A percentile compares a stretch with the other conserved stretches of the same genome.
Evolutionary conservation across 2,113 vertebrate genomes (phyloP).

Genomic region (Neodon shergylaensis): DNA sequence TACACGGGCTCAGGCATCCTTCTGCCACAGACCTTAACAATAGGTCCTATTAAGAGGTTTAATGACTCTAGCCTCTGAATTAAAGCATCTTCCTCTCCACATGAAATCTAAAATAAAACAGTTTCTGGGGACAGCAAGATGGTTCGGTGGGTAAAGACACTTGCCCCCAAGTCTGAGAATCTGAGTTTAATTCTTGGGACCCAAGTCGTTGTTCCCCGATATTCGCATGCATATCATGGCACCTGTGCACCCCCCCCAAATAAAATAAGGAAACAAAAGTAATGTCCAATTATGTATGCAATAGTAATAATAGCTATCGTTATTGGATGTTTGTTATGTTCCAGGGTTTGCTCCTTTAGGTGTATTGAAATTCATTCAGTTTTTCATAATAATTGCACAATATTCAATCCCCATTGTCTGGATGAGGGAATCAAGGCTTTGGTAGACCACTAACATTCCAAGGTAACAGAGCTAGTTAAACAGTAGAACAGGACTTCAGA

Average conservation of each 20-base stretch:
- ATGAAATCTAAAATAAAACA: slow-evolving; percentile 30
- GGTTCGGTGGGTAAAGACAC: neutral
- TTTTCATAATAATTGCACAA: slow-evolving; percentile 10
- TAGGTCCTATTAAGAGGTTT: neutral
- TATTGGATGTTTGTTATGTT: neutral
- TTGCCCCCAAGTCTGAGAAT: neutral
- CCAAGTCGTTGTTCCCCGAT: too few relatives aligned
- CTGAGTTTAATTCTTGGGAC: neutral
- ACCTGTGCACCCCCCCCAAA: too few relatives aligned
- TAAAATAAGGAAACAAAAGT: neutral
- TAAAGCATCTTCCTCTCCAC: neutral
- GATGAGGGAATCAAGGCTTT: neutral
- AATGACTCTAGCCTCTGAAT: neutral
- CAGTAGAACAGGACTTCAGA: neutral
- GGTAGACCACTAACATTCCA: neutral
- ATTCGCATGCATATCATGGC: too few relatives aligned
- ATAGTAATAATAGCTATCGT: neutral
- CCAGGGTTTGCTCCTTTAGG: neutral
- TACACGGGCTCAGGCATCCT: neutral
- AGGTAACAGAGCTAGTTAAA: neutral
- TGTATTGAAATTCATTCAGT: slow-evolving; percentile 11
- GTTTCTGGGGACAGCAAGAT: neutral
- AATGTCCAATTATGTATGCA: neutral
- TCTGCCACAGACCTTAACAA: neutral
- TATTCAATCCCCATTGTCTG: neutral